These are phyloP conservation scores for Piscicola geometra DNA, from an alignment of 2,888 invertebrate genomes.

Conservation along the genomic window DNA sequence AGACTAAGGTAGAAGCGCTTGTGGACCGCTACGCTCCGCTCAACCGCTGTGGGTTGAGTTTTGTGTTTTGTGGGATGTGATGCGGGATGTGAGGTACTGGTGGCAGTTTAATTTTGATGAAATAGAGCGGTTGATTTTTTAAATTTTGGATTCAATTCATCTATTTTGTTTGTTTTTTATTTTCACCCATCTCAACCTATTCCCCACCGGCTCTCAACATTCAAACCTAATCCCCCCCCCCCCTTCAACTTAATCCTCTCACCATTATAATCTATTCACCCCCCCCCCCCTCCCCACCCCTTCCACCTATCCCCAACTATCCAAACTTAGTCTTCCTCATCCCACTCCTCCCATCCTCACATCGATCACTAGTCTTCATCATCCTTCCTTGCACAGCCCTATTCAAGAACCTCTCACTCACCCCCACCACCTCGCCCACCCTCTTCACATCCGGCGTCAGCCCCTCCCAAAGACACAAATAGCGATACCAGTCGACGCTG, in stretches of 20 bases:
- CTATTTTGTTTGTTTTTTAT: too few species aligned
- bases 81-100: neutral
- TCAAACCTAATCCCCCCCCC: too few species aligned
- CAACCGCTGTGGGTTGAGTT: slow-evolving; percentile 16
- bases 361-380: neutral
- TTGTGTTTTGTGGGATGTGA: neutral
- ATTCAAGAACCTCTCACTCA: slow-evolving; percentile 75
- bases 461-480: slow-evolving; percentile 74
- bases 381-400: slow-evolving; percentile 56
- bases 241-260: too few species aligned
- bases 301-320: too few species aligned
- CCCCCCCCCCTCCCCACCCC: too few species aligned
- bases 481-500: slow-evolving; percentile 66
- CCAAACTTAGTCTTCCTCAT: too few species aligned
- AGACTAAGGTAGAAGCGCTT: slow-evolving; percentile 65
- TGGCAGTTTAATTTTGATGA: neutral
- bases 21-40: slow-evolving; percentile 33
- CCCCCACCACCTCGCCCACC: slow-evolving; percentile 81
- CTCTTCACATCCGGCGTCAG: slow-evolving; percentile 73
- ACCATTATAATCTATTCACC: too few species aligned
- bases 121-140: neutral
- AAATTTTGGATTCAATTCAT: too few species aligned
- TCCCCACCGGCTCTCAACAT: too few species aligned
- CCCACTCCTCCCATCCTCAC: neutral
- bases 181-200: too few species aligned